Conservation (phyloP, 2,888 invertebrate genomes). For the Noctua janthina region DNA sequence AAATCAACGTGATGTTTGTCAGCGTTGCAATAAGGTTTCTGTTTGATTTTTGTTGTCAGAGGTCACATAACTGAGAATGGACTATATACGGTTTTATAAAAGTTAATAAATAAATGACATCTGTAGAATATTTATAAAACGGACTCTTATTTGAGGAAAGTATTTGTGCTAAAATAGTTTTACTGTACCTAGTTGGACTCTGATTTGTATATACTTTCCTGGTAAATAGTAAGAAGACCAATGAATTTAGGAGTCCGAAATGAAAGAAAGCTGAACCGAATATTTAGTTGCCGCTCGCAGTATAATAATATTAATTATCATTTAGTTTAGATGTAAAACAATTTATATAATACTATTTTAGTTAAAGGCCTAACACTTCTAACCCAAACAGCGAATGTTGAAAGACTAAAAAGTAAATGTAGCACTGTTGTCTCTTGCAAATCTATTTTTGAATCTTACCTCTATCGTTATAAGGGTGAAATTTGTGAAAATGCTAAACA, state of each 20-base stretch:
- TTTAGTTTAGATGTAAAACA: slow-evolving; percentile 24
- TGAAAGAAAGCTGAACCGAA: not conserved
- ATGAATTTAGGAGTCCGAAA: slow-evolving; percentile 27
- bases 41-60: not conserved
- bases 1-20: not conserved
- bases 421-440: slow-evolving; percentile 70
- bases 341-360: slow-evolving; percentile 26
- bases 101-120: slow-evolving; percentile 3
- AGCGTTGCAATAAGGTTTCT: not conserved
- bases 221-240: slow-evolving; percentile 12
- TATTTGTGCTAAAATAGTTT: not conserved
- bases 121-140: slow-evolving; percentile 15
- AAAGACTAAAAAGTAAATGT: slow-evolving; percentile 73
- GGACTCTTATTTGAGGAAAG: slow-evolving; percentile 8
- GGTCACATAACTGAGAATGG: not conserved
- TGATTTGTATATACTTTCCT: not conserved
- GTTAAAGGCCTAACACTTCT: slow-evolving; percentile 56
- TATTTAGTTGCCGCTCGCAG: slow-evolving; percentile 13
- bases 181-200: not conserved
- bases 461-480: slow-evolving; percentile 65
- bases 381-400: slow-evolving; percentile 78
- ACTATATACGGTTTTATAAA: slow-evolving; percentile 1
- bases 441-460: slow-evolving; percentile 77
- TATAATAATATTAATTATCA: slow-evolving; percentile 1
- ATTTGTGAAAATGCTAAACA: slow-evolving; percentile 31